Conservation (phyloP, 1,140 invertebrate species). For the Drosophila obscura region DNA sequence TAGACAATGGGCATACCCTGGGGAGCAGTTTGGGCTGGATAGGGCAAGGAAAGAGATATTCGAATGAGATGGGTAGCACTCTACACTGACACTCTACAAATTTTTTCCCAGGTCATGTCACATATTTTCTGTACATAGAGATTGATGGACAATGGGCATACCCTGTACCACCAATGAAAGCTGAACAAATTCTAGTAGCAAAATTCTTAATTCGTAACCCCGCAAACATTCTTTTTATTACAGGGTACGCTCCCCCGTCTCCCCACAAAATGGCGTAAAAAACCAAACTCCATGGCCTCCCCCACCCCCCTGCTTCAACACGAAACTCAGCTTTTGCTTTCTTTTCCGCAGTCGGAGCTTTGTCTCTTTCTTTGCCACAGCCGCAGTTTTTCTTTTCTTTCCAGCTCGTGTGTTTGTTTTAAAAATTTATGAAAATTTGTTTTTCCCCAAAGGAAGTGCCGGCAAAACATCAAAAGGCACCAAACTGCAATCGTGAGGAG, state of each 20-base stretch:
- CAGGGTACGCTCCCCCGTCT: constrained; percentile 10
- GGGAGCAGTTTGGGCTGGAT: background rate
- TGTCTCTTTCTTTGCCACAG: background rate
- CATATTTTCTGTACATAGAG: too few relatives aligned
- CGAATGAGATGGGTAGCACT: too few relatives aligned
- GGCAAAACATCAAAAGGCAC: constrained; percentile 70
- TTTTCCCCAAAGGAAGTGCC: constrained; percentile 66
- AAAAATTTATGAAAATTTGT: constrained; percentile 82
- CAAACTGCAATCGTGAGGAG: constrained; percentile 35
- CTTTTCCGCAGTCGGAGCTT: constrained; percentile 21
- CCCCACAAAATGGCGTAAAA: constrained; percentile 67
- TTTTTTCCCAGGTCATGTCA: too few relatives aligned
- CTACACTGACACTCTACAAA: too few relatives aligned
- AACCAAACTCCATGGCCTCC: constrained; percentile 15
- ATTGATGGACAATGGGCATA: too few relatives aligned
- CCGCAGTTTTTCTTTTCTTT: constrained; percentile 6
- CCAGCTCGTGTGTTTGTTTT: constrained; percentile 69
- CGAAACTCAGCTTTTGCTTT: constrained; percentile 40
- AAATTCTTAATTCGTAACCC: background rate
- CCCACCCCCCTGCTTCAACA: background rate
- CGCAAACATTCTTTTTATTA: background rate
- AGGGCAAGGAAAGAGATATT: too few relatives aligned
- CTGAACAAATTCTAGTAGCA: background rate
- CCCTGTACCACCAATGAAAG: too few relatives aligned
- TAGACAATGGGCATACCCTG: constrained; percentile 40